A percentile compares a stretch with the other conserved stretches of the same genome.
phyloP scores from a whole-genome alignment of 92 coral and sea anemone species.

The Zoanthus solanderi region DNA sequence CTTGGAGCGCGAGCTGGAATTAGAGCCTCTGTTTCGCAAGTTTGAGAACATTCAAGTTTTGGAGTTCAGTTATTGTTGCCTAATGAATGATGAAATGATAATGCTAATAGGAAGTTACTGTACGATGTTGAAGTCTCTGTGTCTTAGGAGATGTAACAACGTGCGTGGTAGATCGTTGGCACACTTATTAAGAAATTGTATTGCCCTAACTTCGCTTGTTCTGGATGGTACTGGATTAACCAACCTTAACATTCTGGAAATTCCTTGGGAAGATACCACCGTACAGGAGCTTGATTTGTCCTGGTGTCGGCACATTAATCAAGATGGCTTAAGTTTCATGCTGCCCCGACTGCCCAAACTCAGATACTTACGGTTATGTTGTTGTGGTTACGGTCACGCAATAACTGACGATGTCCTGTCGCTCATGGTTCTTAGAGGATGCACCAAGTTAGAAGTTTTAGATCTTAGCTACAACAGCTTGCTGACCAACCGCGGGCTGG shows the following conservation, averaged over 20 bases:
- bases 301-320: conserved; percentile 86
- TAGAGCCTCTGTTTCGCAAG: conserved; percentile 54
- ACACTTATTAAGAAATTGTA: conserved; percentile 63
- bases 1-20: conserved; percentile 48
- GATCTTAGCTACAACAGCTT: conserved; percentile 89
- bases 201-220: conserved; percentile 77
- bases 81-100: conserved; percentile 74
- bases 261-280: conserved; percentile 75
- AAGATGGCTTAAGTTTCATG: conserved; percentile 72
- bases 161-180: conserved; percentile 75
- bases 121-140: conserved; percentile 66
- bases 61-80: conserved; percentile 87
- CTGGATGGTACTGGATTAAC: conserved; percentile 86
- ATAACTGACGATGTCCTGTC: conserved; percentile 82
- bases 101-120: conserved; percentile 64
- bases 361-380: conserved; percentile 79
- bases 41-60: conserved; percentile 66
- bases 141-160: conserved; percentile 80
- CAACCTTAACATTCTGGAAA: conserved; percentile 58
- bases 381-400: conserved; percentile 97
- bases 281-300: conserved; percentile 87
- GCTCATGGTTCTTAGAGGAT: conserved; percentile 61
- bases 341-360: conserved; percentile 71
- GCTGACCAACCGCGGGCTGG: conserved; percentile 72
- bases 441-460: conserved; percentile 68